Percentiles rank a stretch among this genome's conserved stretches.
phyloP scores from a whole-genome alignment of 2,113 vertebrate species.

The Apteryx owenii region DNA sequence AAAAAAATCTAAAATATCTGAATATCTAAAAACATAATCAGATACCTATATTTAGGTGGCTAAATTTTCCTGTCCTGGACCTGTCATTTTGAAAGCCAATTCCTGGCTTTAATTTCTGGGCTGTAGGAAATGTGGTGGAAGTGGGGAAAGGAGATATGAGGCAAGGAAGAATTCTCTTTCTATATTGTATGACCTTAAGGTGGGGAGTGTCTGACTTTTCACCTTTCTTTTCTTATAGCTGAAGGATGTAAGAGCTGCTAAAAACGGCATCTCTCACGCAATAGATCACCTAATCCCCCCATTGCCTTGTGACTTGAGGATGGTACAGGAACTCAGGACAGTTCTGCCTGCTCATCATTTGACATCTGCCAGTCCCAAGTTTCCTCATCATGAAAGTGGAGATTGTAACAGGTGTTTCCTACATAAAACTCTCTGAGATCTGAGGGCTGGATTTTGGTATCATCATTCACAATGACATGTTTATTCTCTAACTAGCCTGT shows the following conservation, averaged over 20 bases:
- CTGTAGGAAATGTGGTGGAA: not conserved
- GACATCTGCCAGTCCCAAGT: accelerated
- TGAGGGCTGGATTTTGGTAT: not conserved
- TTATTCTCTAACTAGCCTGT: not conserved
- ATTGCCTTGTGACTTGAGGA: not conserved
- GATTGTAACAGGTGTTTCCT: not conserved
- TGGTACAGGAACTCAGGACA: accelerated
- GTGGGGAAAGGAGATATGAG: not conserved
- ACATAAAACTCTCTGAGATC: not conserved
- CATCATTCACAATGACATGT: not conserved
- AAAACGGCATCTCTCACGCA: not conserved
- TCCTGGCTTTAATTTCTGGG: not conserved
- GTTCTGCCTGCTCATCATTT: not conserved
- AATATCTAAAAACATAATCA: not conserved
- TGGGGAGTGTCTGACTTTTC: not conserved
- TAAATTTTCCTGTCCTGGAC: not conserved
- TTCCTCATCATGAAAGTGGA: not conserved
- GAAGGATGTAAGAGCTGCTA: not conserved
- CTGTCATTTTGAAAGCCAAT: not conserved
- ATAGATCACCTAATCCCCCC: not conserved
- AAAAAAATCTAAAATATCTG: not conserved
- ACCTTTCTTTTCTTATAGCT: not conserved
- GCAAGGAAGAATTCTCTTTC: not conserved
- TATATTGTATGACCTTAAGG: not conserved
- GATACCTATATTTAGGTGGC: not conserved